Base-by-base conservation (phyloP, 2,888 invertebrate species). In the Torymus aiolomorphi region DNA sequence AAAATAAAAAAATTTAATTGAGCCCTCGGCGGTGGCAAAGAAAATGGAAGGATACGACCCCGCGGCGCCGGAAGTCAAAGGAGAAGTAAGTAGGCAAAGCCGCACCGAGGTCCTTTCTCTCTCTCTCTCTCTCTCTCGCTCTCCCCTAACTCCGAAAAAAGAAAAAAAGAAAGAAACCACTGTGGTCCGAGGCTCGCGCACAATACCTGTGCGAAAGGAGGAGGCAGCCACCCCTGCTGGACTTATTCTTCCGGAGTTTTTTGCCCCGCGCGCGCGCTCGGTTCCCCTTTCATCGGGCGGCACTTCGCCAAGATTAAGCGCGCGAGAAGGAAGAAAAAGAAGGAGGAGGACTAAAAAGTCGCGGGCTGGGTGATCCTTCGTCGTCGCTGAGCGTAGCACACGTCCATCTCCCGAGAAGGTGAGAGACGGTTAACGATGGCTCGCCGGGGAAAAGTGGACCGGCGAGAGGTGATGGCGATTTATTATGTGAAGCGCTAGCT, bases 121-220 rank as follows among this genome's bases (percentile, higher is more conserved):
- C 20, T 13, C 18, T 14, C 62, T 78, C 73, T 71, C 66, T 57
- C 52, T n/a, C n/a, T n/a, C n/a, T n/a, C n/a, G n/a, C n/a, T n/a
- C n/a, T n/a, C n/a, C 42, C 42, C 42, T 5, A 5, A 42, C 42
- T 42, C 42, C 8, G 42, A 42, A 42, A 42, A 42, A 42, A 42
- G 8, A 8, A 42, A 62, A 80, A 56, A 16, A 67, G 76, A 80
- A 77, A 69, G 73, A 61, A 14, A 62, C 49, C n/a, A 20, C 61
- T 24, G 52, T 31, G 31, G 49, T 59, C 49, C 54, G 51, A 52
- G 18, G 71, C 8, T 42, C 42, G 42, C 71, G 14, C 70, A 80
- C 78, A 80, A 80, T 80, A 80, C 78, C 80, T 78, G 78, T 70
- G 77, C 80, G 80, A 78, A 80, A 80, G 77, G 80, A 80, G 78